A percentile compares a stretch with the other conserved stretches of the same genome.
Conservation (phyloP, 2,888 invertebrate genomes). For the Deilephila porcellus region DNA sequence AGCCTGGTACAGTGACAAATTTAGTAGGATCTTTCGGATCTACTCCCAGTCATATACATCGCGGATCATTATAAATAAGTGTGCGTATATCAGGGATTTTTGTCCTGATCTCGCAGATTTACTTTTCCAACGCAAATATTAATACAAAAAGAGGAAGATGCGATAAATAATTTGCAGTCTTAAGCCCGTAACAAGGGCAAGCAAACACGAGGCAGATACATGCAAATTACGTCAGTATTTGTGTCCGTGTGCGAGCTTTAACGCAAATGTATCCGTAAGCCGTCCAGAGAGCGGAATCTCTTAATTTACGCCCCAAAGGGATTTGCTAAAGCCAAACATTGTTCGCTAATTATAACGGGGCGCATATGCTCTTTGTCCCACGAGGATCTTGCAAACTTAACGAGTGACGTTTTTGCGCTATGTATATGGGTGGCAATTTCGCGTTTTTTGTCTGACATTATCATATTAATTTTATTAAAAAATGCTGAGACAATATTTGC, state of each 20-base stretch:
- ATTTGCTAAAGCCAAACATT: slow-evolving; percentile 84
- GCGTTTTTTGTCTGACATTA: slow-evolving; percentile 23
- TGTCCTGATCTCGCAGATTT: slow-evolving; percentile 21
- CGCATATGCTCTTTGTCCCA: slow-evolving; percentile 79
- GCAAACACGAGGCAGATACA: slow-evolving; percentile 57
- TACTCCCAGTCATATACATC: not conserved
- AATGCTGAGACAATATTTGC: too few relatives aligned
- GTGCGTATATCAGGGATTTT: slow-evolving; percentile 3
- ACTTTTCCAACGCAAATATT: slow-evolving; percentile 17
- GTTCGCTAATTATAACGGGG: slow-evolving; percentile 84
- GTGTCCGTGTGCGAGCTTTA: slow-evolving; percentile 58
- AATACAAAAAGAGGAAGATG: slow-evolving; percentile 31
- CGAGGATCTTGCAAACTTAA: slow-evolving; percentile 76
- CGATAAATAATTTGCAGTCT: slow-evolving; percentile 57
- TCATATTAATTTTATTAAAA: not conserved
- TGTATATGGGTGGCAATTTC: slow-evolving; percentile 35
- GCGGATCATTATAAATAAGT: slow-evolving; percentile 10
- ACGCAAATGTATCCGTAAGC: slow-evolving; percentile 77
- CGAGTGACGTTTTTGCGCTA: slow-evolving; percentile 56
- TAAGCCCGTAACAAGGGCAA: slow-evolving; percentile 55
- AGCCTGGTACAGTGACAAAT: slow-evolving; percentile 18
- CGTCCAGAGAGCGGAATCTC: slow-evolving; percentile 75
- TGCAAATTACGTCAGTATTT: slow-evolving; percentile 53
- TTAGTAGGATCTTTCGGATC: slow-evolving; percentile 10
- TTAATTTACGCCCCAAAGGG: slow-evolving; percentile 84